Base-by-base conservation (phyloP, 2,797 vertebrate species). In the Epinephelus malabaricus region DNA sequence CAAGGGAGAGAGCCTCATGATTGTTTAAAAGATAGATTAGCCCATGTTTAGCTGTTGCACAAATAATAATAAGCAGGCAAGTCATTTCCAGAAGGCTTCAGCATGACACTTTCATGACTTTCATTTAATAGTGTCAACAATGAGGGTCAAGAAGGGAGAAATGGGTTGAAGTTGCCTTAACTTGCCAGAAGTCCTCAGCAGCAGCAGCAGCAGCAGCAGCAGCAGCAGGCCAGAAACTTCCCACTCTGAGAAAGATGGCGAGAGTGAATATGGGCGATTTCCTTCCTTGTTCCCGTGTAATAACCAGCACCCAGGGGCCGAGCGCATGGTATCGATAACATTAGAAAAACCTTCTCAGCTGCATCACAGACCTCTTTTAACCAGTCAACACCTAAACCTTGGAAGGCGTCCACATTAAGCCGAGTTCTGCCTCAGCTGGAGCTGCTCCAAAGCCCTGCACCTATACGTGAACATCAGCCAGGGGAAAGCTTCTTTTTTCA, bases 351-450 rank as follows among this genome's bases (percentile, higher is more conserved):
- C 46, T 45, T 49, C 65, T 75, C n/a, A 79, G 47, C 76, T 73
- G 51, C 18, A 7, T 59, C 61, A 8, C 2, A 38, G 43, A 59
- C 53, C 70, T 83, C 66, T 79, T 78, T 75, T 77, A 71, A 84
- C 76, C 49, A 69, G 71, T 73, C 76, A 73, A 73, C 81, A 69
- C 75, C 64, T 62, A 60, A 70, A 81, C 40, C 64, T 80, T 84
- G 50, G 71, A 83, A 53, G 3, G 15, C 25, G 38, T 76, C 72
- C 78, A 84, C 65, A 47, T 67, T 47, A 55, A 76, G 75, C 70
- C 40, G 13, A 73, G 18, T 46, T 73, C 46, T 58, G 68, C 54
- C 34, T 79, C 63, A 46, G 30, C 66, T 89, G 82, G 82, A 84
- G 25, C 19, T 0, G 40, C 3, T 79, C 89, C 85, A 85, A 19